Evolutionary conservation across 1,140 invertebrate genomes (phyloP), one percentile per base, ranked within the genome.

Genomic region (Heliconius himera): DNA sequence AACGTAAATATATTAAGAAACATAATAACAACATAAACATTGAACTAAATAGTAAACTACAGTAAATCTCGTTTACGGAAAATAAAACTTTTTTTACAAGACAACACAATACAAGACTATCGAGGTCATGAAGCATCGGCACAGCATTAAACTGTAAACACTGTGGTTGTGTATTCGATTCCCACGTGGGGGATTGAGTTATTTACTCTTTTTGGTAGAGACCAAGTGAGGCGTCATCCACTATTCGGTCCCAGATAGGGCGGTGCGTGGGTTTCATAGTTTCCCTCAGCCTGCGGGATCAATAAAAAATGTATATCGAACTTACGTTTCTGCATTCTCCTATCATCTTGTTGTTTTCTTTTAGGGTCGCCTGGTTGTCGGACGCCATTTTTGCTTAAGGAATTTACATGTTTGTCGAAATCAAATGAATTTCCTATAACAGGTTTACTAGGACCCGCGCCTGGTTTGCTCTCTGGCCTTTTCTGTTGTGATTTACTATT

Each of bases 331-430:
- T 76, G 81, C 54, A 85, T 80, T 82, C 90, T 92, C 77, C 87
- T 95, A 38, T 92, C 89, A 75, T 89, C 85, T 51, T 86, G 84
- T 49, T 81, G 84, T 88, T 90, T 93, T 87, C 92, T 87, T 81
- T 87, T 89, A 1, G 90, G 85, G 86, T 96, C 95, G 11, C 89
- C 84, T 82, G 95, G 95, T 79, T 95, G 94, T 78, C 91, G 95
- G 11, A 91, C 82, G 9, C 85, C 83, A 81, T 87, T 90, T 73
- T 89, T 91, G 70, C 87, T 87, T 22, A 94, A 81, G 16, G 90
- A 89, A 81, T 85, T 93, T 13, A 94, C 88, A 83, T 94, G 92
- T 84, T 92, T 92, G 72, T 93, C 92, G 70, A 94, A 93, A 79
- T 93, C 91, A 82, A 94, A 94, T 51, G 80, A 89, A 83, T 88